Percentiles rank a stretch among this genome's conserved stretches.
Evolutionary conservation across 2,113 vertebrate genomes (phyloP).

Genomic region (Nettapus auritus): DNA sequence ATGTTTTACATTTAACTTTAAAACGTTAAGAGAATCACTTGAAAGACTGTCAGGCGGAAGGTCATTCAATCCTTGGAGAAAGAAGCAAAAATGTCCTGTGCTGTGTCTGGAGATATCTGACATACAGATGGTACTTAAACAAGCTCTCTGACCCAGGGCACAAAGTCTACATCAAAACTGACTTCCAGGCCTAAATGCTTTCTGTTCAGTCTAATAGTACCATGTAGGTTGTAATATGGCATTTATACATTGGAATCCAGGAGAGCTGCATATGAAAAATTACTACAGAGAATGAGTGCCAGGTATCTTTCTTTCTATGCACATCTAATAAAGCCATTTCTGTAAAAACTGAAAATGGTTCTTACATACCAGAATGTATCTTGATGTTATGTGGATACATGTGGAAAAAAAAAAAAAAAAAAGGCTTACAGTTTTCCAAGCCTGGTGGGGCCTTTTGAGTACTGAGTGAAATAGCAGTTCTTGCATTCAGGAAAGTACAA

Average conservation of each 20-base stretch:
- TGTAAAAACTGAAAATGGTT: background rate
- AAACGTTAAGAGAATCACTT: background rate
- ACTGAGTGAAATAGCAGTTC: background rate
- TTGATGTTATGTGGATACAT: background rate
- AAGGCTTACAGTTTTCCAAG: background rate
- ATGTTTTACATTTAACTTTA: slow-evolving; percentile 36
- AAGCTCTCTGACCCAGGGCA: background rate
- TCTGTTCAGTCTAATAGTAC: background rate
- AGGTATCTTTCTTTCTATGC: background rate
- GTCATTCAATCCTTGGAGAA: slow-evolving; percentile 36
- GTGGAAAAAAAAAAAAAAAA: background rate
- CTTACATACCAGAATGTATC: background rate
- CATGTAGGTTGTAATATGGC: background rate
- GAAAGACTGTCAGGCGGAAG: slow-evolving; percentile 25
- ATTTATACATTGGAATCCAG: background rate
- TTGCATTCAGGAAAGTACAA: background rate
- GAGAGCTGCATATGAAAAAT: background rate
- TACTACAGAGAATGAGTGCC: background rate
- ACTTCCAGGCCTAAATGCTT: background rate
- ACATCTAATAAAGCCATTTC: background rate
- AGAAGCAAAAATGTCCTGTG: background rate
- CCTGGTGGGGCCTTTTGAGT: background rate
- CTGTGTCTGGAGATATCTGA: slow-evolving; percentile 12
- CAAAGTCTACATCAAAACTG: background rate
- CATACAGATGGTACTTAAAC: slow-evolving; percentile 23